Base-by-base conservation (phyloP, 1,140 invertebrate species). In the Dendrolimus punctatus region DNA sequence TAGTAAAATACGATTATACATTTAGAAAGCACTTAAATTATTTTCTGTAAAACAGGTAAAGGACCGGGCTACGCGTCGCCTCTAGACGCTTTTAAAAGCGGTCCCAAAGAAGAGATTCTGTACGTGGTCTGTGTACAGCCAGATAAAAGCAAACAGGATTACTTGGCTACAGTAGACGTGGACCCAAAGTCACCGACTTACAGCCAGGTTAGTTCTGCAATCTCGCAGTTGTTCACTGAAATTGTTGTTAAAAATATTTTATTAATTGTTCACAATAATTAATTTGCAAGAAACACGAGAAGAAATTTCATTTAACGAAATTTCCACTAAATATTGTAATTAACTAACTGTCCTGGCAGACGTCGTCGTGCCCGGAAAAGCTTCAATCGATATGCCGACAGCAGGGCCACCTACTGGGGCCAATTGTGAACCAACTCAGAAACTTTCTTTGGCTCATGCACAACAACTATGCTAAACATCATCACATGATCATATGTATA, bases 151-250 rank as follows among this genome's bases (percentile, higher is more conserved):
- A 93, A 94, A 75, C 90, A 94, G 0, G 98, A 99, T 85, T 96
- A 97, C 69, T 87, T 99, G 9, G 92, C 94, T 6, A 98, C 96
- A 0, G 91, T 99, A 1, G 96, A 99, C 75, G 93, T 99, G 5
- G 93, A 99, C 85, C 96, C 96, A 0, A 66, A 90, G 2, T 98
- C 96, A 46, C 78, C 92, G 4, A 95, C 92, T n/a, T 99, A 95
- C 79, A 91, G 90, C 53, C 90, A 98, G 91, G 96, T 97, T 80
- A 73, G 58, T 60, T 53, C 41, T 48, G 23, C 8, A 44, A 9
- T 44, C 4, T 3, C 23, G n/a, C 5, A 44, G 5, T 8, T 6
- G 43, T 9, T n/a, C 8, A 44, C 8, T 5, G 5, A 10, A 4
- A n/a, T 5, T 42, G 3, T 4, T 42, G 10, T 46, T 46, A 46